phyloP scores from a whole-genome alignment of 1,140 invertebrate species.

The Cheumatopsyche charites region DNA sequence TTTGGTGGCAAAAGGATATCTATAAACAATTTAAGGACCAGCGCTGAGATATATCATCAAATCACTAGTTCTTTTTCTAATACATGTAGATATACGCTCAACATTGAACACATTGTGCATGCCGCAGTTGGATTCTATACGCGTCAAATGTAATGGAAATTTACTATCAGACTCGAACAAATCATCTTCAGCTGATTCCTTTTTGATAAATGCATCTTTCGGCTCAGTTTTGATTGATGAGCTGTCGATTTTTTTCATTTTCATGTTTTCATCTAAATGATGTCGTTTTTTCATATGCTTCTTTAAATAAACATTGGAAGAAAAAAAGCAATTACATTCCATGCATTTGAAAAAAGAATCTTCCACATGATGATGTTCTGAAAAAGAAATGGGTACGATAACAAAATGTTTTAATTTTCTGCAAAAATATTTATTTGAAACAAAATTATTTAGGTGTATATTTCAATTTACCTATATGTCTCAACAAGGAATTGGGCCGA shows the following conservation, averaged over 20 bases:
- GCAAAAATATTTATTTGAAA: neutral
- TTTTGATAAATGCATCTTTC: slow-evolving; percentile 29
- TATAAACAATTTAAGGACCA: no score
- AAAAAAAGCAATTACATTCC: slow-evolving; percentile 43
- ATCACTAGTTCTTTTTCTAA: no score
- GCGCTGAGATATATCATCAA: no score
- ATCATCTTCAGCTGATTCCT: slow-evolving; percentile 37
- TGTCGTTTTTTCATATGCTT: slow-evolving; percentile 39
- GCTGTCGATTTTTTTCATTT: neutral
- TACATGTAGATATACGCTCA: no score
- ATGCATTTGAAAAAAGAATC: slow-evolving; percentile 39
- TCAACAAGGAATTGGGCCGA: slow-evolving; percentile 37
- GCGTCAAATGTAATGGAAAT: no score
- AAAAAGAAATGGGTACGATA: slow-evolving; percentile 16
- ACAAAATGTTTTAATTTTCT: no score
- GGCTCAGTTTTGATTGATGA: slow-evolving; percentile 21
- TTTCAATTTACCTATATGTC: slow-evolving; percentile 44
- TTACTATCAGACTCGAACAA: slow-evolving; percentile 35
- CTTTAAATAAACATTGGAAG: slow-evolving; percentile 41
- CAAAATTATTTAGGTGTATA: slow-evolving; percentile 1
- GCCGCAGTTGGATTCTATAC: no score
- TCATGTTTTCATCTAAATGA: neutral
- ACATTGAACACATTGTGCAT: no score
- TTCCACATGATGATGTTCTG: slow-evolving; percentile 44
- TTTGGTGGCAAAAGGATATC: no score